These are phyloP conservation scores for Mungos mungo DNA, from an alignment of 2,113 vertebrate genomes.

Conservation along the genomic window DNA sequence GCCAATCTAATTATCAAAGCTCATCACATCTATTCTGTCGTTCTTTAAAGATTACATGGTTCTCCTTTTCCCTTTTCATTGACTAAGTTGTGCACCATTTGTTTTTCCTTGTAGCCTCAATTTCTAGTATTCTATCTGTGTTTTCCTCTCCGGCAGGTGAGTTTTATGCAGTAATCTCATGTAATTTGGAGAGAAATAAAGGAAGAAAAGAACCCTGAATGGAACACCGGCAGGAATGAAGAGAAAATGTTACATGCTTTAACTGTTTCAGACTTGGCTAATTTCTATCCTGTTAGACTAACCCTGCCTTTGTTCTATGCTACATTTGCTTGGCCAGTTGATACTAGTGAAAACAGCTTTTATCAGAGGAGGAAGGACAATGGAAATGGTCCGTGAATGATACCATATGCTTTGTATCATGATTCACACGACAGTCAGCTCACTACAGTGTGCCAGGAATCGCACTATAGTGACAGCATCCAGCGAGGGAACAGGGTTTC, in stretches of 20 bases:
- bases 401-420: neutral
- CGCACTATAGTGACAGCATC: neutral
- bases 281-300: neutral
- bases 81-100: neutral
- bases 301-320: neutral
- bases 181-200: neutral
- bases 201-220: neutral
- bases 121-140: neutral
- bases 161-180: neutral
- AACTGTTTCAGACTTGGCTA: neutral
- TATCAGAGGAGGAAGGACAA: neutral
- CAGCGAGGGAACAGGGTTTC: neutral
- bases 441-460: neutral
- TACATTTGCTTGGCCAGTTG: neutral
- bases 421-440: neutral
- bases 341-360: neutral
- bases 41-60: neutral
- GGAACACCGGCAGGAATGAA: neutral
- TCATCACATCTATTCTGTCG: neutral
- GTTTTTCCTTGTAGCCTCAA: neutral
- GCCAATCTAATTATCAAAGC: neutral
- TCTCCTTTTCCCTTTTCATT: neutral
- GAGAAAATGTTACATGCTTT: neutral
- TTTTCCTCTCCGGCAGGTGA: neutral
- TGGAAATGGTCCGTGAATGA: neutral